phyloP scores from a whole-genome alignment of 2,113 vertebrate species.

The Corvus cornix region DNA sequence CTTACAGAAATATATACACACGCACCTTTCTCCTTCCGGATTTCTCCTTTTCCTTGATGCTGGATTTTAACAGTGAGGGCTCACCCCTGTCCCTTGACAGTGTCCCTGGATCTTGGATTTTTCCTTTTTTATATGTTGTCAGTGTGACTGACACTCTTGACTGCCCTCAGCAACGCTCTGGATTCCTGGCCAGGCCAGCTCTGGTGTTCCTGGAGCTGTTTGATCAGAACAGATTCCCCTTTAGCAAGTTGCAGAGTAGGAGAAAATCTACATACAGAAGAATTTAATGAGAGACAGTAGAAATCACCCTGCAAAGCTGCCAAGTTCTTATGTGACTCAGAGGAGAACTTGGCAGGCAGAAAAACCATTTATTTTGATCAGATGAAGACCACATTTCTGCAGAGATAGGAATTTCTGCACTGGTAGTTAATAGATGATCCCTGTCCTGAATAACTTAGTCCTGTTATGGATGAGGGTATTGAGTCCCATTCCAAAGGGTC shows the following conservation, averaged over 20 bases:
- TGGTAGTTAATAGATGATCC: neutral
- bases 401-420: neutral
- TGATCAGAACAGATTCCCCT: neutral
- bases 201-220: neutral
- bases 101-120: neutral
- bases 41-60: neutral
- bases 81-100: neutral
- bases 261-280: neutral
- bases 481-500: neutral
- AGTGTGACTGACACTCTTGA: neutral
- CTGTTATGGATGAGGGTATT: neutral
- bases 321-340: neutral
- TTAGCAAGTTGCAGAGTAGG: neutral
- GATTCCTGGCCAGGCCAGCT: neutral
- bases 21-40: neutral
- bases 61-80: neutral
- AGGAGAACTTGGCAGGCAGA: neutral
- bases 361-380: neutral
- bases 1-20: fast-evolving
- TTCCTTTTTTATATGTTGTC: neutral
- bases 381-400: neutral
- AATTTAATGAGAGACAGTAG: neutral
- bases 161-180: neutral
- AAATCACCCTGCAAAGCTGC: neutral
- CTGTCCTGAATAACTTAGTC: neutral